phyloP scores from a whole-genome alignment of 2,113 vertebrate species.

The Elaphurus davidianus region DNA sequence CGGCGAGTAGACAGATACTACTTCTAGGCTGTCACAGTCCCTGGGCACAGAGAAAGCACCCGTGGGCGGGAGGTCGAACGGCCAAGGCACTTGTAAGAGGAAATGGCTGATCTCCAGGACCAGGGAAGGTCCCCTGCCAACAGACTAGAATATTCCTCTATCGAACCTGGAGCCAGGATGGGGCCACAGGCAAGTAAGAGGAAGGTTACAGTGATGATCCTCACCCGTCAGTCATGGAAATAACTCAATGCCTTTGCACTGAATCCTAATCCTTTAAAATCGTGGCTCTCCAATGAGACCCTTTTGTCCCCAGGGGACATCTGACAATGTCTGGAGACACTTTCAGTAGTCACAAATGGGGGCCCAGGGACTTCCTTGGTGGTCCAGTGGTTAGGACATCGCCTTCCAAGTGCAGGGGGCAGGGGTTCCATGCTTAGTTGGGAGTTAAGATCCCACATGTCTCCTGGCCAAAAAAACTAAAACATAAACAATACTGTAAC shows the following conservation, averaged over 20 bases:
- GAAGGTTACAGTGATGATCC: neutral
- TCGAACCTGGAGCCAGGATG: neutral
- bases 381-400: neutral
- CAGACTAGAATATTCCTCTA: neutral
- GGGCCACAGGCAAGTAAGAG: neutral
- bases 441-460: neutral
- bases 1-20: neutral
- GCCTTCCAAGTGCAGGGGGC: neutral
- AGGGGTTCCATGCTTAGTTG: neutral
- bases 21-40: neutral
- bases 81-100: neutral
- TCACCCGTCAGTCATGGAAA: neutral
- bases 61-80: accelerated
- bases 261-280: neutral
- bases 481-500: neutral
- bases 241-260: neutral
- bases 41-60: neutral
- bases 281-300: neutral
- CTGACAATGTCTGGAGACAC: neutral
- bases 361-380: neutral
- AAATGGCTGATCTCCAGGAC: neutral
- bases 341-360: neutral
- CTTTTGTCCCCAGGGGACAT: neutral
- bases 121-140: neutral
- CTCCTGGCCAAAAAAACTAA: neutral